Evolutionary conservation across 1,140 invertebrate genomes (phyloP).

Genomic region (Bombus consobrinus): DNA sequence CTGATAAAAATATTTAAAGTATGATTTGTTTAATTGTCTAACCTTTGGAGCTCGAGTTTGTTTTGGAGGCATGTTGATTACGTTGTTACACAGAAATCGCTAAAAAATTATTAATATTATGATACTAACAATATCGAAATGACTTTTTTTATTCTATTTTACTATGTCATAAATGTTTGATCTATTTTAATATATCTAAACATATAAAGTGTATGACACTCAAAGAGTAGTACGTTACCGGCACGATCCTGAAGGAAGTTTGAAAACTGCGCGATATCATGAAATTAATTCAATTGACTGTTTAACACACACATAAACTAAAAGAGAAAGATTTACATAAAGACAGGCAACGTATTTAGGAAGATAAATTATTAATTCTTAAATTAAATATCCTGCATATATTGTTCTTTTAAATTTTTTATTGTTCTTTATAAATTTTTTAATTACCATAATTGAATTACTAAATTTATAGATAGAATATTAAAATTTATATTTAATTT

Average conservation of each 20-base stretch:
- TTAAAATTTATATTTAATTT: neutral
- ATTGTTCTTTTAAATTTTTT: neutral
- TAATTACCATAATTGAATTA: neutral
- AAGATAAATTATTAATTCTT: neutral
- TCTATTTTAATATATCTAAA: neutral
- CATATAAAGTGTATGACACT: neutral
- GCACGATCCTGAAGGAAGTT: constrained; percentile 18
- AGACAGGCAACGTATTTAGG: neutral
- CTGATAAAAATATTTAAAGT: neutral
- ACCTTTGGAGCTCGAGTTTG: constrained; percentile 50
- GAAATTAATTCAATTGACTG: neutral
- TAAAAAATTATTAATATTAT: constrained; percentile 7
- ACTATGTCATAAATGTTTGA: neutral
- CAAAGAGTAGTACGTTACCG: neutral
- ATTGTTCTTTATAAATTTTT: neutral
- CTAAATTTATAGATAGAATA: neutral
- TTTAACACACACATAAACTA: neutral
- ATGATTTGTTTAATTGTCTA: constrained; percentile 26
- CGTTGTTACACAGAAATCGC: neutral
- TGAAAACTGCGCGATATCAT: constrained; percentile 36
- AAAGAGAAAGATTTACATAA: neutral
- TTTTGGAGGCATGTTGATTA: constrained; percentile 61
- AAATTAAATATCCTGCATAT: neutral
- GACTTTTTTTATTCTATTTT: neutral
- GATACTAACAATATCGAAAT: neutral